Base-by-base conservation (phyloP, 2,888 invertebrate species). In the Diloba caeruleocephala region DNA sequence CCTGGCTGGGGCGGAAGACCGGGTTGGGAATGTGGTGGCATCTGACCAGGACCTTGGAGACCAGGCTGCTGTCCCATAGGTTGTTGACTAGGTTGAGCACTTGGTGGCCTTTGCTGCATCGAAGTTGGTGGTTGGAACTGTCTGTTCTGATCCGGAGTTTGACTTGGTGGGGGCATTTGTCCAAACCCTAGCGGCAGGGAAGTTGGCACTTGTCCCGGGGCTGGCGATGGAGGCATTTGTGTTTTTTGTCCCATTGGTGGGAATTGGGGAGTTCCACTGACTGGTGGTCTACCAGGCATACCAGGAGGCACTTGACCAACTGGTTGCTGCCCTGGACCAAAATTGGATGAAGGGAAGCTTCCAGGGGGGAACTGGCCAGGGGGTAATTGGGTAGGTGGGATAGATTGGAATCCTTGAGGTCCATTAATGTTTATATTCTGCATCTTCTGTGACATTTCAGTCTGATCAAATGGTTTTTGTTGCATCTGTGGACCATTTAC, bases 371-470 rank as follows among this genome's bases (percentile, higher is more conserved):
- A 81, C 55, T 84, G 84, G 5, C 84, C 85, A 10, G 87, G 86
- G 5, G 85, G 81, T 45, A 92, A 68, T 60, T 92, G 93, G 17
- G 88, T 78, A n/a, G 85, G 58, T 14, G 92, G 89, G 46, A 90
- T 84, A 34, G 78, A 73, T 12, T 78, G 74, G 31, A 80, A 79
- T 2, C 85, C 85, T 65, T 85, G 88, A 6, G 89, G 84, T 1
- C 90, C 89, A 73, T 90, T 92, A 36, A 93, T 62, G 64, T 82
- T 92, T 83, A 94, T 88, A 36, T 77, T 87, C 48, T 94, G 91
- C 88, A 94, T 90, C 60, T 94, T 93, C 55, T 92, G 91, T 6
- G 91, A 77, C 81, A 94, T 88, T 6, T 92, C 90, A 28, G 65
- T 56, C 13, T 71, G 83, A 26, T 88, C 85, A 42, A 78, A 81